A percentile compares a stretch with the other conserved stretches of the same genome.
Evolutionary conservation across 2,888 invertebrate species (phyloP).

Genomic region (Eupithecia subfuscata): DNA sequence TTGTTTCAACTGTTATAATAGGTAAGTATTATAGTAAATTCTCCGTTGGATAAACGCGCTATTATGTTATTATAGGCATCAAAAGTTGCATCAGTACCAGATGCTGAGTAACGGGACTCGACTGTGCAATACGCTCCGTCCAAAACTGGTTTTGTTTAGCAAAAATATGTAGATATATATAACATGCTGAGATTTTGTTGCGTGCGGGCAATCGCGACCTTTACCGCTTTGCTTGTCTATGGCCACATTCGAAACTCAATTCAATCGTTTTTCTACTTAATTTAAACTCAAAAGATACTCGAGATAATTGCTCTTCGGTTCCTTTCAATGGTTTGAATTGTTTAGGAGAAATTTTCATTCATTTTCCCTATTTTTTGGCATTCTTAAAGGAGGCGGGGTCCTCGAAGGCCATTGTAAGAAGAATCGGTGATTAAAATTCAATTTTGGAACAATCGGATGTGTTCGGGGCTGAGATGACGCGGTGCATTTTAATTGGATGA

Average conservation of each 20-base stretch:
- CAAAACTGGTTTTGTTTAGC: conserved; percentile 76
- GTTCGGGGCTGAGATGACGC: conserved; percentile 67
- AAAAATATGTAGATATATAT: conserved; percentile 63
- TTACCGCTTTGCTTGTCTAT: conserved; percentile 68
- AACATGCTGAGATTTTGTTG: conserved; percentile 55
- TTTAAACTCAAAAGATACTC: conserved; percentile 84
- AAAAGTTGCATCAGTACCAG: conserved; percentile 76
- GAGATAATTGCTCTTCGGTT: conserved; percentile 77
- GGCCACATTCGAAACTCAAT: conserved; percentile 34
- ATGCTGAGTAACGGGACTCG: conserved; percentile 72
- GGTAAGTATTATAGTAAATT: conserved; percentile 48
- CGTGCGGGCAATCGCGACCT: conserved; percentile 74
- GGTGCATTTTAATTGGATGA: conserved; percentile 82
- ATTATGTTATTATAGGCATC: conserved; percentile 81
- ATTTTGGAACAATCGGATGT: conserved; percentile 82
- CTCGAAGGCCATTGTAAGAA: conserved; percentile 74
- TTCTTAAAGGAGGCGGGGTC: conserved; percentile 57
- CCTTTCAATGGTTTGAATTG: conserved; percentile 57
- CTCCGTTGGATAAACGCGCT: conserved; percentile 63
- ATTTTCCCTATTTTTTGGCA: conserved; percentile 82
- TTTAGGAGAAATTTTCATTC: conserved; percentile 74
- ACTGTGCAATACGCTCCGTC: conserved; percentile 70
- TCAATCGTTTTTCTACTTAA: conserved; percentile 75
- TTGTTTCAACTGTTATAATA: conserved; percentile 48
- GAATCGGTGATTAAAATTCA: conserved; percentile 84